Conservation (phyloP, 2,888 invertebrate genomes). For the Adelognathus sp. region DNA sequence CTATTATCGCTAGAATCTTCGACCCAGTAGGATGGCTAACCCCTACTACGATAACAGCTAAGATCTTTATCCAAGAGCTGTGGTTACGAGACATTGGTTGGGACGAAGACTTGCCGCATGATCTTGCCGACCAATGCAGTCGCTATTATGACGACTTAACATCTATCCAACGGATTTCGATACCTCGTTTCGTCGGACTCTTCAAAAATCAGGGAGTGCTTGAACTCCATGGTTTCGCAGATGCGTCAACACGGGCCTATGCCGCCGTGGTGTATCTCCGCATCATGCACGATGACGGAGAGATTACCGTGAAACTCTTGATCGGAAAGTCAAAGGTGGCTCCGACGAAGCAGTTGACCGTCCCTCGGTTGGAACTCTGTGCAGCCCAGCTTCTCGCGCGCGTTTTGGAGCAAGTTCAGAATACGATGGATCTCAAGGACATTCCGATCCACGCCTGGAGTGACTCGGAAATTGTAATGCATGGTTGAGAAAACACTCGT, state of each 20-base stretch:
- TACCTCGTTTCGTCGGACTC: background rate
- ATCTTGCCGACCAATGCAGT: background rate
- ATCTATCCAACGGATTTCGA: background rate
- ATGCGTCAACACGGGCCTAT: constrained; percentile 56
- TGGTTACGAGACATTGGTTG: background rate
- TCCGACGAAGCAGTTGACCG: constrained; percentile 59
- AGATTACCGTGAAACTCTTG: constrained; percentile 46
- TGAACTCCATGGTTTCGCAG: constrained; percentile 62
- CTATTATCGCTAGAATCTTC: constrained; percentile 53
- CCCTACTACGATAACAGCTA: constrained; percentile 40
- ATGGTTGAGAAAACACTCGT: constrained; percentile 53
- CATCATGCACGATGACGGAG: background rate
- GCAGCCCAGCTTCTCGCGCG: constrained; percentile 57
- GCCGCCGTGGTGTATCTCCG: constrained; percentile 59
- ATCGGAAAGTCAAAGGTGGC: constrained; percentile 68
- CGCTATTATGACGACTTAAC: background rate
- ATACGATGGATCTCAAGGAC: background rate
- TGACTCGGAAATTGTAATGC: constrained; percentile 61
- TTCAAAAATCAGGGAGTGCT: background rate
- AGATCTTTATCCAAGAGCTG: constrained; percentile 34
- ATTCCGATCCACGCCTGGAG: constrained; percentile 49
- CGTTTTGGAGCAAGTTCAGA: background rate
- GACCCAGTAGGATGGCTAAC: constrained; percentile 55
- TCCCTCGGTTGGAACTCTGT: constrained; percentile 65
- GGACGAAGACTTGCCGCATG: background rate